Conservation (phyloP, 2,797 vertebrate genomes). For the Parauchenoglanis ngamensis region DNA sequence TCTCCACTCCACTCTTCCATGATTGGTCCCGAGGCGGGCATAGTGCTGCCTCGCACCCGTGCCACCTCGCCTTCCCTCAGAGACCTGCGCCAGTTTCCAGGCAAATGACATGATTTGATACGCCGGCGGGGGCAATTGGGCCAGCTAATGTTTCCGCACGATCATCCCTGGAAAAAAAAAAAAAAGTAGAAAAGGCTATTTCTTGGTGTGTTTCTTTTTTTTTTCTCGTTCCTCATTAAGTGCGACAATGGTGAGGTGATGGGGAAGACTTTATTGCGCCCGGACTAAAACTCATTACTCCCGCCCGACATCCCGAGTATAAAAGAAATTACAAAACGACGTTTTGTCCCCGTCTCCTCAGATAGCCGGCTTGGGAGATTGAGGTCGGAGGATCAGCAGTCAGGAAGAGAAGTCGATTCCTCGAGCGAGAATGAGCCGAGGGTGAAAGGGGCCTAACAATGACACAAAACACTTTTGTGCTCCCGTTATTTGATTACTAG, state of each 20-base stretch:
- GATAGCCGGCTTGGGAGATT: conserved; percentile 73
- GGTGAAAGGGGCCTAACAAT: conserved; percentile 60
- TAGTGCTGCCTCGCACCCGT: conserved; percentile 71
- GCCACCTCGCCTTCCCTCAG: conserved; percentile 76
- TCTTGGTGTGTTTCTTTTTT: conserved; percentile 60
- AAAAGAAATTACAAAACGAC: conserved; percentile 77
- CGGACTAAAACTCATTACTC: conserved; percentile 80
- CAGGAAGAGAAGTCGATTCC: conserved; percentile 71
- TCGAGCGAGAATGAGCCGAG: conserved; percentile 54
- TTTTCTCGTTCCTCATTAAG: conserved; percentile 69
- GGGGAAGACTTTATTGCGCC: conserved; percentile 77
- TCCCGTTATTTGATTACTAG: conserved; percentile 70
- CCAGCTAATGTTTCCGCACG: conserved; percentile 80
- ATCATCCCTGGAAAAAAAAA: conserved; percentile 66
- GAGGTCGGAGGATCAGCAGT: conserved; percentile 65
- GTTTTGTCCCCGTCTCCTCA: conserved; percentile 74
- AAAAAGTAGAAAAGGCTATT: conserved; percentile 61
- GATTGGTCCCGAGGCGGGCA: conserved; percentile 76
- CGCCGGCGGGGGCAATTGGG: conserved; percentile 75
- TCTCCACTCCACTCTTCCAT: conserved; percentile 64
- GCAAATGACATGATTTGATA: conserved; percentile 83
- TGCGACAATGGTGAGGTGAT: conserved; percentile 76
- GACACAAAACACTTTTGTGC: conserved; percentile 69
- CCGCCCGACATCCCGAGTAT: conserved; percentile 72
- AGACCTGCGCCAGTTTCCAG: conserved; percentile 82